A percentile compares a stretch with the other conserved stretches of the same genome.
These are phyloP conservation scores for Hapalemur alaotrensis DNA, from an alignment of 2,797 vertebrate species.

Conservation along the genomic window DNA sequence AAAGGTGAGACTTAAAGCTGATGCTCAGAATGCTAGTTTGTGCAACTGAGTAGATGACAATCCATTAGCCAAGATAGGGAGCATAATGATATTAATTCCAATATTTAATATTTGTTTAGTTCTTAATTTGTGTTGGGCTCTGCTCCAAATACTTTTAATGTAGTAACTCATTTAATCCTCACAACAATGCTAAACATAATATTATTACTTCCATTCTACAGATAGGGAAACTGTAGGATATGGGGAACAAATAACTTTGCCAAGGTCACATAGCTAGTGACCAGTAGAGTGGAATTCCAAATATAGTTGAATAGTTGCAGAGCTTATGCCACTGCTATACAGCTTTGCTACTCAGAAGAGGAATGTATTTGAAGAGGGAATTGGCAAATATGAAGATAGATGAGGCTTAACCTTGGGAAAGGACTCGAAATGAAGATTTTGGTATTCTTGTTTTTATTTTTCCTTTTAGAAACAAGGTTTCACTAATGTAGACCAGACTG, in stretches of 20 bases:
- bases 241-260: background rate
- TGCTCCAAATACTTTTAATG: background rate
- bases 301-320: background rate
- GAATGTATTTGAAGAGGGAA: background rate
- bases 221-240: background rate
- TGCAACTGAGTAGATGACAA: background rate
- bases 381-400: background rate
- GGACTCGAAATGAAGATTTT: background rate
- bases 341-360: background rate
- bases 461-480: background rate
- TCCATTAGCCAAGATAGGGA: background rate
- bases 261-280: background rate
- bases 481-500: background rate
- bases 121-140: background rate
- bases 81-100: background rate
- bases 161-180: background rate
- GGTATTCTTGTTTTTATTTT: background rate
- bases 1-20: background rate
- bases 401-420: background rate
- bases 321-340: background rate
- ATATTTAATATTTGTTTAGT: slow-evolving; percentile 11
- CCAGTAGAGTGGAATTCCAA: background rate
- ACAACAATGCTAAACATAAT: background rate
- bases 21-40: background rate
- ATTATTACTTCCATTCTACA: background rate